Evolutionary conservation across 2,888 invertebrate genomes (phyloP), one percentile per base, ranked within the genome.

Genomic region (Sphaerophoria rueppellii): DNA sequence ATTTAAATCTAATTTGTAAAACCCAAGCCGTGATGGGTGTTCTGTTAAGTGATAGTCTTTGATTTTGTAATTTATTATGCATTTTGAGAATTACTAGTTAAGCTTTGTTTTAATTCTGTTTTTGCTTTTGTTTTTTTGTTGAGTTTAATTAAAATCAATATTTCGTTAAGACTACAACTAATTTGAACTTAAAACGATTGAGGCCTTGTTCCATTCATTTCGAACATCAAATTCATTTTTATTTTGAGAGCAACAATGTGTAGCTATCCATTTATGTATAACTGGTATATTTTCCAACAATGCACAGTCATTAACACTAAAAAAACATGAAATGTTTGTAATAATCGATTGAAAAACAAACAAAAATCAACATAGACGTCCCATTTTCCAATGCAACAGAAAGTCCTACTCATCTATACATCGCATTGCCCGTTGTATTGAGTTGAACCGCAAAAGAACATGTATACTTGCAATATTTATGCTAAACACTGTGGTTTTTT

Each of bases 401-500:
- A 14, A 9, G 24, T 40, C 40, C 40, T 40, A 1, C 40, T 40
- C 40, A 6, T 40, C 40, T 7, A 6, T 37, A 4, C 6, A 40
- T 7, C 9, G 2, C 35, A 9, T 3, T 11, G 4, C 69, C 76
- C 57, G 24, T 24, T 65, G 58, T 35, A 58, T 58, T 43, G 40
- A 61, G 7, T 54, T 52, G 3, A 32, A 87, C 87, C 87, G 61
- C 87, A 86, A 61, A 76, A 76, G 80, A 82, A 86, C 82, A 87
- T 86, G 86, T 86, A 86, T 80, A 79, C 85, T 76, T 72, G 78
- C 87, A 87, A 88, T 88, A 88, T 88, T 87, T 88, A 88, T 87
- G 87, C 87, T 88, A 88, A 88, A 88, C 87, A 88, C 86, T 87
- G 88, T 61, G 88, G 88, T 88, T 81, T 85, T 67, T 79, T 80